A percentile compares a stretch with the other conserved stretches of the same genome.
phyloP scores from a whole-genome alignment of 2,888 invertebrate species.

The Tetragonisca angustula region DNA sequence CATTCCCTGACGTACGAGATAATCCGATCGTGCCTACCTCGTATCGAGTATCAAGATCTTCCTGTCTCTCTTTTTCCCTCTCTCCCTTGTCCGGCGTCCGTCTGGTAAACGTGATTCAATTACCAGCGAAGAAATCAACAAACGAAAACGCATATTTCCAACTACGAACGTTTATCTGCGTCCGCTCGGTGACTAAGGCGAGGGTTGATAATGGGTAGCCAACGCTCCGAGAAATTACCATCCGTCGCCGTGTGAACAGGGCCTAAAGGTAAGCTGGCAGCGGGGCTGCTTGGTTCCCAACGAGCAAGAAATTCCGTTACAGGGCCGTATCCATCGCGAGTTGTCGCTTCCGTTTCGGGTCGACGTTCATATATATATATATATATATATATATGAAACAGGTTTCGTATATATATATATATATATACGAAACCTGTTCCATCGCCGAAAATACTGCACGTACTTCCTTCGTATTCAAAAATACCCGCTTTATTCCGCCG shows the following conservation, averaged over 20 bases:
- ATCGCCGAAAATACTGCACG: constrained; percentile 48
- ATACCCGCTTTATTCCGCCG: constrained; percentile 61
- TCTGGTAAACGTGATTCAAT: constrained; percentile 14
- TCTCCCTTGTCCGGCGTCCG: not conserved
- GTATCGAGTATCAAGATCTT: constrained; percentile 41
- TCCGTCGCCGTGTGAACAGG: constrained; percentile 55
- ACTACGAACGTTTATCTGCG: constrained; percentile 31
- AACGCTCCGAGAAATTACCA: constrained; percentile 33
- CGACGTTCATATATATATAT: not conserved
- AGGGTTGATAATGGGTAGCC: constrained; percentile 22
- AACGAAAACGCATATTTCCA: constrained; percentile 23
- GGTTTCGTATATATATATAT: too few species aligned
- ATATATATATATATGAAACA: not conserved
- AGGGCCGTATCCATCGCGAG: constrained; percentile 62
- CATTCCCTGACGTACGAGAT: constrained; percentile 21
- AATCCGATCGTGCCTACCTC: constrained; percentile 25
- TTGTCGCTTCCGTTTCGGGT: constrained; percentile 69
- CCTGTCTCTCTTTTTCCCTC: not conserved
- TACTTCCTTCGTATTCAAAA: constrained; percentile 66
- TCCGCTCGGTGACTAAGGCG: constrained; percentile 18
- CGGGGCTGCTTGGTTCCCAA: constrained; percentile 54
- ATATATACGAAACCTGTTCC: constrained; percentile 47
- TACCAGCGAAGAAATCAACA: constrained; percentile 18
- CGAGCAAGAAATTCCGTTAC: constrained; percentile 71
- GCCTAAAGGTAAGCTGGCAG: constrained; percentile 60